These are phyloP conservation scores for Arge pagana DNA, from an alignment of 2,888 invertebrate species.

Conservation along the genomic window DNA sequence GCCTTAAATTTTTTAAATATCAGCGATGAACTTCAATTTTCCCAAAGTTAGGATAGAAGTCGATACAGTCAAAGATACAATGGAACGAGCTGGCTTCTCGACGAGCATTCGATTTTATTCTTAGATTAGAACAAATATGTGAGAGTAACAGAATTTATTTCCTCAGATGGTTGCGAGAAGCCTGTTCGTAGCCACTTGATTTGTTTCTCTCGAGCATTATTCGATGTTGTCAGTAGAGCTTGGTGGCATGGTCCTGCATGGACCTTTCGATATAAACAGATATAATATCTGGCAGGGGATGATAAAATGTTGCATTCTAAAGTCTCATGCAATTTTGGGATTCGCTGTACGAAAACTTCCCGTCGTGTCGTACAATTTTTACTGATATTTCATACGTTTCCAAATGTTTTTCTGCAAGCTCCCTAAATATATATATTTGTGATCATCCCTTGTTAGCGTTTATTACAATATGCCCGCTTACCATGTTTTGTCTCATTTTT, in stretches of 20 bases:
- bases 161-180: constrained; percentile 12
- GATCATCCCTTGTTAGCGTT: constrained; percentile 36
- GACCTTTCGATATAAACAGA: constrained; percentile 36
- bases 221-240: constrained; percentile 33
- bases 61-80: no score
- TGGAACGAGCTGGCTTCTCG: no score
- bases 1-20: constrained; percentile 4
- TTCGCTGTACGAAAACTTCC: no score
- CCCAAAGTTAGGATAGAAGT: no score
- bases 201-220: constrained; percentile 9
- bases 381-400: no score
- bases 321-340: no score
- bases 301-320: not conserved
- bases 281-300: constrained; percentile 15
- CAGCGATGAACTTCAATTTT: constrained; percentile 11
- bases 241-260: constrained; percentile 49
- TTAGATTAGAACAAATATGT: no score
- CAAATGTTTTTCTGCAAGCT: no score
- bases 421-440: no score
- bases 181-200: constrained; percentile 5
- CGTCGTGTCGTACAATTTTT: no score
- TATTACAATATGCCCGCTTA: constrained; percentile 34
- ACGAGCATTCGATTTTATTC: no score
- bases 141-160: constrained; percentile 9
- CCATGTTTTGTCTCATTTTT: constrained; percentile 39